Evolutionary conservation across 2,113 vertebrate species (phyloP), one percentile per base, ranked within the genome.

Genomic region (Rallus limicola): DNA sequence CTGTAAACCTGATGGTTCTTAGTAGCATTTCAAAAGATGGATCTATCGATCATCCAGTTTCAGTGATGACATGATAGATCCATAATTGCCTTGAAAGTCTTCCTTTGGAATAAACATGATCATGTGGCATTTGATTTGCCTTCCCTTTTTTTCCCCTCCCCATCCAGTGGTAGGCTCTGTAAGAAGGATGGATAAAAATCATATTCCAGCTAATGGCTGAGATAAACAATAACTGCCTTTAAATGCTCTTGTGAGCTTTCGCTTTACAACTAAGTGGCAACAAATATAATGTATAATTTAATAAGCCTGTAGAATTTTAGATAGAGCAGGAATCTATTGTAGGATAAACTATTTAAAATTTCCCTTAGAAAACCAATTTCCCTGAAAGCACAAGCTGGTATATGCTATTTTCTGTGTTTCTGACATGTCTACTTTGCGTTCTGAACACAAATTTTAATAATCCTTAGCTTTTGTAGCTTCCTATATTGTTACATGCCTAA

Each of bases 181-280:
- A 23, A 19, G 58, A 74, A 71, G 23, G 60, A 67, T 31, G 56
- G 16, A 52, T 48, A 72, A 90, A 94, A 93, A 78, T 48, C 33
- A 33, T 6, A 50, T 29, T 48, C 48, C 26, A n/a, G 67, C 78
- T 94, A 60, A 91, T 87, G 92, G 90, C 92, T 80, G 70, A 85
- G 75, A 48, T 24, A 56, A 38, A 76, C 4, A 87, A 33, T 63
- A 93, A 95, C 76, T 76, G 87, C 70, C 44, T 94, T 58, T 69
- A 82, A 97, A 90, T 85, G 93, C 74, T 85, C 62, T 84, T 82
- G 84, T 71, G 65, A 91, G 81, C 77, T 85, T 78, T 67, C 69
- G 88, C 77, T 79, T 76, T 26, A 64, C 9, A 86, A 65, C 48
- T 76, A 85, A 95, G 78, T 84, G 64, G 72, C 77, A 84, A 34